phyloP scores from a whole-genome alignment of 1,140 invertebrate species.

The Heliconius melpomene region DNA sequence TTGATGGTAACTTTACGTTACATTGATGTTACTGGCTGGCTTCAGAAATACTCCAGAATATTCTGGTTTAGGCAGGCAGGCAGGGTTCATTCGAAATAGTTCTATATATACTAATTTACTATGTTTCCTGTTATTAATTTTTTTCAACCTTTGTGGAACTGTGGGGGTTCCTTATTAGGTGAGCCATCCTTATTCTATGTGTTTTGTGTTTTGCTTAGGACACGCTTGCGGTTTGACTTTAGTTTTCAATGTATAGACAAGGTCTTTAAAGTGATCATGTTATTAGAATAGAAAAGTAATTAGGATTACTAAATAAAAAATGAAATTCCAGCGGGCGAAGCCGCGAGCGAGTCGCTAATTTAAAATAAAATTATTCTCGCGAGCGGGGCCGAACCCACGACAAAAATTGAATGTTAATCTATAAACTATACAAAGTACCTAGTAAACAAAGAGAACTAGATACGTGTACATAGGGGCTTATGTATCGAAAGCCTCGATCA shows the following conservation, averaged over 20 bases:
- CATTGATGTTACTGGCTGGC: background rate
- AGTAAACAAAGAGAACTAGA: background rate
- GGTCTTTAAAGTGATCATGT: too few species aligned
- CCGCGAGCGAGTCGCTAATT: too few species aligned
- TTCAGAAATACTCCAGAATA: background rate
- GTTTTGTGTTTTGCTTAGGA: too few species aligned
- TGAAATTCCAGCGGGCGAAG: too few species aligned
- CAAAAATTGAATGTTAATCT: background rate
- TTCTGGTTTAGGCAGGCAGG: background rate
- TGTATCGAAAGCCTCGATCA: slow-evolving; percentile 41
- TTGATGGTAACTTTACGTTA: background rate
- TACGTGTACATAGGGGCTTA: slow-evolving; percentile 31
- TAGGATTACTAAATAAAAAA: too few species aligned
- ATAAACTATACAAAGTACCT: background rate
- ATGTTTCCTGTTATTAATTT: background rate
- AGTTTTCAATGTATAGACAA: background rate
- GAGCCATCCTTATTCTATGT: too few species aligned
- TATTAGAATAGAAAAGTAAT: too few species aligned
- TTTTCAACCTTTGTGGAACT: too few species aligned
- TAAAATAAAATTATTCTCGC: too few species aligned
- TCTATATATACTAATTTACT: background rate
- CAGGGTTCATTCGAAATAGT: background rate
- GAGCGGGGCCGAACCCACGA: too few species aligned
- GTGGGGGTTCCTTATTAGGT: too few species aligned
- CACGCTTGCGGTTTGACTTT: background rate